Evolutionary conservation across 2,888 invertebrate species (phyloP).

Genomic region (Hirtodrosophila confusa): DNA sequence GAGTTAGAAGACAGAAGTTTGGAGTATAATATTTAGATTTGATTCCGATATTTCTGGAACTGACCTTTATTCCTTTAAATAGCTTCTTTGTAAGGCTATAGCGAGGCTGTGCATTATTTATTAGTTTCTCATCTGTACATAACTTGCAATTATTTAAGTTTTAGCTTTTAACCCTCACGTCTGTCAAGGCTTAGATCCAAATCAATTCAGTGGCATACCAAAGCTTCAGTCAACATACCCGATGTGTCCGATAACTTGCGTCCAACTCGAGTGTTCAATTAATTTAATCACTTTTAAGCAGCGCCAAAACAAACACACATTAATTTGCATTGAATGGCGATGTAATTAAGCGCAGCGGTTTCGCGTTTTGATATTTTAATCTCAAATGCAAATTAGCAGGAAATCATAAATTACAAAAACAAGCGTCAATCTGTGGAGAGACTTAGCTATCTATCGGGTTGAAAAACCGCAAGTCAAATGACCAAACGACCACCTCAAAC

Average conservation of each 20-base stretch:
- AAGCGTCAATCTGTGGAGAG: slow-evolving; percentile 7
- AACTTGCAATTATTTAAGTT: too few species aligned
- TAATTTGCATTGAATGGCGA: slow-evolving; percentile 70
- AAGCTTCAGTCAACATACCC: slow-evolving; percentile 15
- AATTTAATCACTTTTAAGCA: slow-evolving; percentile 63
- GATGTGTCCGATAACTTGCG: slow-evolving; percentile 2
- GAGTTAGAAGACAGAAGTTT: too few species aligned
- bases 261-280: slow-evolving; percentile 48
- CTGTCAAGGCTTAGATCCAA: slow-evolving; percentile 21
- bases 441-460: slow-evolving; percentile 19
- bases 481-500: slow-evolving; percentile 32
- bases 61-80: too few species aligned
- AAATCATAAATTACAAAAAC: slow-evolving; percentile 69
- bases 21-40: too few species aligned
- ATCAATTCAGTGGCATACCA: slow-evolving; percentile 31
- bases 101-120: too few species aligned
- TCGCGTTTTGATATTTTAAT: slow-evolving; percentile 69
- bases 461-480: slow-evolving; percentile 51
- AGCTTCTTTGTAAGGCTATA: too few species aligned
- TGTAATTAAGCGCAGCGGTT: slow-evolving; percentile 64
- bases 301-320: slow-evolving; percentile 49
- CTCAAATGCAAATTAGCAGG: slow-evolving; percentile 71
- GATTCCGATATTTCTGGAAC: too few species aligned
- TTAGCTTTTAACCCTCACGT: neutral
- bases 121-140: too few species aligned